Base-by-base conservation (phyloP, 2,888 invertebrate species). In the Drosophila cracens region DNA sequence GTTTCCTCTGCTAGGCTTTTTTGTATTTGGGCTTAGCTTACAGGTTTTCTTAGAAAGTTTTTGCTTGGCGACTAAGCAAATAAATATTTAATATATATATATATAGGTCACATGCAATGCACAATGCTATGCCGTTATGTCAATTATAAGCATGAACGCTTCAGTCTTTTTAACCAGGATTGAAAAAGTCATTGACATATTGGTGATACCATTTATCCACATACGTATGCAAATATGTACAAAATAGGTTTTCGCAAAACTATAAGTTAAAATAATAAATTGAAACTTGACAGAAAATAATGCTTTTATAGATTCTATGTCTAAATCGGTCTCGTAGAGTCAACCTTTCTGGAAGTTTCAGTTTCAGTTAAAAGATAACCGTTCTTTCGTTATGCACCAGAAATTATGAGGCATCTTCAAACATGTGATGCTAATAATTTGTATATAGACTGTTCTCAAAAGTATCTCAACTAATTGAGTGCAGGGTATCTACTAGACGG, bases 101-200 rank as follows among this genome's bases (percentile, higher is more conserved):
- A 57, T 18, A 43, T 57, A 31, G 57, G 57, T 57, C 57, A 57
- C 57, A 57, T 57, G 57, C 57, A 43, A 57, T 57, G n/a, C n/a
- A n/a, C n/a, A n/a, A 57, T 57, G 21, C 29, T 16, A 16, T 29
- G 29, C 10, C 56, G 18, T 27, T 54, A 7, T n/a, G 21, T 31
- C 10, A 40, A 40, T 40, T 43, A 21, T 16, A 10, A 21, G 40
- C 29, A 57, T 29, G 57, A 43, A 57, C 2, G 40, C 6, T 43
- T 29, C 6, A 21, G 11, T 4, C 10, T 40, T 16, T 56, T 27
- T 56, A 56, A 29, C 27, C 6, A 21, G 5, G 29, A 57, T 57
- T 57, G 16, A 31, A 25, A 31, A 10, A 18, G 31, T 43, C 43
- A 11, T 11, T 29, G 21, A 31, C 43, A 57, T 25, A 43, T 31